A percentile compares a stretch with the other conserved stretches of the same genome.
Conservation (phyloP, 2,113 vertebrate species). For the Okapia johnstoni region DNA sequence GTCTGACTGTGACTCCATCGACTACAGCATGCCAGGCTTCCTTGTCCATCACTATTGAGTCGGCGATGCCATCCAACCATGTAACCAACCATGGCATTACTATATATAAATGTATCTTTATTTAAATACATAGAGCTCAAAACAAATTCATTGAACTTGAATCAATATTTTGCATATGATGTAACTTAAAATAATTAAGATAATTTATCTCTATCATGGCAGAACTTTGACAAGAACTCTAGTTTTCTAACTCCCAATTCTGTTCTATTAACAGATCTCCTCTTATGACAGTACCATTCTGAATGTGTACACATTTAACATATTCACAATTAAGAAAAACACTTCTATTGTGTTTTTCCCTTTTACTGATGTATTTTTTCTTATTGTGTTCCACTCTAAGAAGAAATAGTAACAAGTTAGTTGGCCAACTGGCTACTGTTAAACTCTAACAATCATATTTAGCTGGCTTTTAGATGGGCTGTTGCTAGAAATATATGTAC, state of each 20-base stretch:
- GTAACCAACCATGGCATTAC: neutral
- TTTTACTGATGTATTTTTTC: neutral
- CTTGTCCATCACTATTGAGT: neutral
- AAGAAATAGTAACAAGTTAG: neutral
- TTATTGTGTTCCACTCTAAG: neutral
- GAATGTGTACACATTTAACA: neutral
- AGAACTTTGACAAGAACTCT: neutral
- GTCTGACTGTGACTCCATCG: rapidly evolving
- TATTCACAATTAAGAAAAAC: neutral
- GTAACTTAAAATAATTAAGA: neutral
- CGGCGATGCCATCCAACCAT: neutral
- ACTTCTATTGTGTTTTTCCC: neutral
- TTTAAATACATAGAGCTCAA: neutral
- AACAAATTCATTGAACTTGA: neutral
- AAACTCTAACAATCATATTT: neutral
- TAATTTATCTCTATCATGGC: neutral
- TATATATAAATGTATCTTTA: neutral
- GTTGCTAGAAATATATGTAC: neutral
- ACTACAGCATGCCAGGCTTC: neutral
- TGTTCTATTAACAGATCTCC: neutral
- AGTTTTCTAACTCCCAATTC: neutral
- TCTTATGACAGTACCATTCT: neutral
- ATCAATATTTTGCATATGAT: neutral
- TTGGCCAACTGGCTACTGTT: neutral
- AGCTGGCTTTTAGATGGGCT: neutral